Conservation (phyloP, 2,113 vertebrate species). For the Nerophis ophidion region DNA sequence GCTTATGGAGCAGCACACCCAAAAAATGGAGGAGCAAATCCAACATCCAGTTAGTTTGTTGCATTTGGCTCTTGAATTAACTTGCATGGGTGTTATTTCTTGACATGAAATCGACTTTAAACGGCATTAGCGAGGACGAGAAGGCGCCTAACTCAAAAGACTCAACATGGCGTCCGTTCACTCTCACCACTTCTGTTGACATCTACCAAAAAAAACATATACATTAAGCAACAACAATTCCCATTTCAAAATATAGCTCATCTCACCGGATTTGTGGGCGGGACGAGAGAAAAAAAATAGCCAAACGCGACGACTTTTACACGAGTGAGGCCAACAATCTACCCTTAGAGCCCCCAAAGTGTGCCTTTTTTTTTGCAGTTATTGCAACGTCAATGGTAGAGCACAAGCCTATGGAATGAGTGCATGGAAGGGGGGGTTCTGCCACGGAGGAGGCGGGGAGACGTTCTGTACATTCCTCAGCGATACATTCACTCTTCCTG, state of each 20-base stretch:
- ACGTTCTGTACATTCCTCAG: conserved; percentile 67
- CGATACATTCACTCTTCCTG: conserved; percentile 61
- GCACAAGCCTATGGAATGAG: conserved; percentile 62
- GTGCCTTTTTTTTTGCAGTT: conserved; percentile 19
- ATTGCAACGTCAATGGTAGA: neutral
- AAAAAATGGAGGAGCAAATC: conserved; percentile 3
- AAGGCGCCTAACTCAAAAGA: conserved; percentile 13
- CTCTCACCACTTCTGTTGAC: conserved; percentile 8
- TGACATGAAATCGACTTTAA: neutral
- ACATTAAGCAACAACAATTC: neutral
- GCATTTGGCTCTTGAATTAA: neutral
- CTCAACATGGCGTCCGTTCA: conserved; percentile 8
- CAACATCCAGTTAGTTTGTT: neutral
- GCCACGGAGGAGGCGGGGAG: conserved; percentile 51
- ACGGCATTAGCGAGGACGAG: neutral
- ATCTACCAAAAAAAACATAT: neutral
- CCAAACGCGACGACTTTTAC: conserved; percentile 40
- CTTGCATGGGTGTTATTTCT: conserved; percentile 2
- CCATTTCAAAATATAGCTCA: conserved; percentile 26
- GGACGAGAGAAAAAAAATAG: neutral
- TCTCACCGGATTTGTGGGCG: conserved; percentile 56
- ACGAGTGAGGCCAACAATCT: conserved; percentile 44
- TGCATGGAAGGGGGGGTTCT: conserved; percentile 31
- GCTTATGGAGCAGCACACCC: conserved; percentile 14
- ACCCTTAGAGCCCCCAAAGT: conserved; percentile 32